phyloP scores from a whole-genome alignment of 30 jellyfish, hydroid and myxozoan species.

The Pelagia noctiluca region DNA sequence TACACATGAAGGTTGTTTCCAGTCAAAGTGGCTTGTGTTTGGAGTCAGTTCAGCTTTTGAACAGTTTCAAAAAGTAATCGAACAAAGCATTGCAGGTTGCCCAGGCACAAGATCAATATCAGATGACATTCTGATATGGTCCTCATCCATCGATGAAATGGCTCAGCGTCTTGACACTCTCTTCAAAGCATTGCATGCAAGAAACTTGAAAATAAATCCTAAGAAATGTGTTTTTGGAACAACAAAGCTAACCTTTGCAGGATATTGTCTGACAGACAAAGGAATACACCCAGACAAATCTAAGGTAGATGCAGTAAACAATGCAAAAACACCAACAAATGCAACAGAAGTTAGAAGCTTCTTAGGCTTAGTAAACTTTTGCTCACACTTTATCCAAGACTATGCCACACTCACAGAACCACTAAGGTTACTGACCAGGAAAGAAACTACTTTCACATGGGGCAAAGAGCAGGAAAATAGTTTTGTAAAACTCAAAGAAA shows the following conservation, averaged over 20 bases:
- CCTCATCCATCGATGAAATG: constrained; percentile 36
- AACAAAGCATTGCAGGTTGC: constrained; percentile 41
- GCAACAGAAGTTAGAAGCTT: constrained; percentile 53
- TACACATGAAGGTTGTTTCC: no score
- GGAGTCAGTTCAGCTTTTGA: constrained; percentile 56
- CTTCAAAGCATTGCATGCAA: constrained; percentile 32
- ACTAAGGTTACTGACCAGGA: constrained; percentile 36
- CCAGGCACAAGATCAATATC: constrained; percentile 54
- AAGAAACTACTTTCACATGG: constrained; percentile 41
- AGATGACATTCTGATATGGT: constrained; percentile 45
- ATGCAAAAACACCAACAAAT: constrained; percentile 27
- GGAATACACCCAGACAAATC: constrained; percentile 53
- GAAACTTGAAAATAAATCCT: constrained; percentile 22
- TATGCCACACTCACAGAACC: constrained; percentile 65
- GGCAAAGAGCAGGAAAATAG: constrained; percentile 21
- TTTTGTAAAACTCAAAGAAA: constrained; percentile 41
- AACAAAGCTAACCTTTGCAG: constrained; percentile 37
- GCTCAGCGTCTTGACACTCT: constrained; percentile 37
- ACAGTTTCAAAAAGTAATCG: constrained; percentile 20
- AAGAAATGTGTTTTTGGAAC: constrained; percentile 54
- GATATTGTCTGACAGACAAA: constrained; percentile 52
- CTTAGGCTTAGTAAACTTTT: constrained; percentile 53
- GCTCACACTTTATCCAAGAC: constrained; percentile 58
- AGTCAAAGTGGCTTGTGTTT: no score
- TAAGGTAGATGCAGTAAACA: constrained; percentile 43